These are phyloP conservation scores for Vidua chalybeata DNA, from an alignment of 2,113 vertebrate species.

Conservation along the genomic window DNA sequence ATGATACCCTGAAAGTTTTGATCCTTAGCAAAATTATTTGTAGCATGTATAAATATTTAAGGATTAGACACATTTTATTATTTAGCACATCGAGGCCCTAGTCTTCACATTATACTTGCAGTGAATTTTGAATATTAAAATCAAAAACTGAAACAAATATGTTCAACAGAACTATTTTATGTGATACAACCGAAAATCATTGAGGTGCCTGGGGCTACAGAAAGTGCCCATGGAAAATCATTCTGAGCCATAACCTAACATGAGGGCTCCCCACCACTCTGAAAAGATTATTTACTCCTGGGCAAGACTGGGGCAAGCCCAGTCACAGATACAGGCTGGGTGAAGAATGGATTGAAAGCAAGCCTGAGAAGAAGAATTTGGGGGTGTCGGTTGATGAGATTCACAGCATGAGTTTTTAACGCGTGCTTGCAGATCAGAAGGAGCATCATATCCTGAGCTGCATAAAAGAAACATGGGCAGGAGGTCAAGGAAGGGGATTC, in stretches of 20 bases:
- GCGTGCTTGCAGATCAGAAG: neutral
- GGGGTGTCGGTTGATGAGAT: neutral
- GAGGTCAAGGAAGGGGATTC: neutral
- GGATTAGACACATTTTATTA: neutral
- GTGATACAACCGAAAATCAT: neutral
- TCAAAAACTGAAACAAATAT: neutral
- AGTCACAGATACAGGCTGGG: neutral
- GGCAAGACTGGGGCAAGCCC: neutral
- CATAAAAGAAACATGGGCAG: neutral
- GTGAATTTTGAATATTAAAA: neutral
- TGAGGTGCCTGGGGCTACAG: neutral
- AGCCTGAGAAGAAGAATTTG: neutral
- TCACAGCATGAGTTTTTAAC: neutral
- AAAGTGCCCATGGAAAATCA: neutral
- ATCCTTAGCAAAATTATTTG: neutral
- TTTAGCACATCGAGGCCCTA: neutral
- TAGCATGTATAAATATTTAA: neutral
- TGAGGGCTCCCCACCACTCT: fast-evolving
- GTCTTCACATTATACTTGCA: neutral
- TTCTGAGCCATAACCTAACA: neutral
- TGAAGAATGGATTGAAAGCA: neutral
- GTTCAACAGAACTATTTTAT: neutral
- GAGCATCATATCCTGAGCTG: neutral
- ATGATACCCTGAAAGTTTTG: neutral
- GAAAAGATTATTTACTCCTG: neutral